These are phyloP conservation scores for Standfussiana lucernea DNA, from an alignment of 2,888 invertebrate genomes.

Conservation along the genomic window DNA sequence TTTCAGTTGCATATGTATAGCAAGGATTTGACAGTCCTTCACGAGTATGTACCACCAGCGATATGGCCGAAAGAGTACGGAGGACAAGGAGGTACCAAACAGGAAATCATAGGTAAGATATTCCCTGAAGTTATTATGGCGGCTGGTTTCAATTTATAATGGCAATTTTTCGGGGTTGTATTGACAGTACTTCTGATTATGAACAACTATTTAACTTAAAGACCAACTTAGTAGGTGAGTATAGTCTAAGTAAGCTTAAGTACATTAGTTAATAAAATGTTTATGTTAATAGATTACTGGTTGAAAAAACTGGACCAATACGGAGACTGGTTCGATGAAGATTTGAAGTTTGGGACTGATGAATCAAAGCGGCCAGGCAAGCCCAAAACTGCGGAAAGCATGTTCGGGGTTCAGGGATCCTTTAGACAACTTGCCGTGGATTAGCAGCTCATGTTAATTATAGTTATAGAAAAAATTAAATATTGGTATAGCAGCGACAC, in stretches of 20 bases:
- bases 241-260: not conserved
- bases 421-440: slow-evolving; percentile 71
- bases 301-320: slow-evolving; percentile 72
- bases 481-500: not conserved
- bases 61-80: slow-evolving; percentile 56
- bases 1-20: slow-evolving; percentile 55
- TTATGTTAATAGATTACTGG: slow-evolving; percentile 53
- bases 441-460: slow-evolving; percentile 66
- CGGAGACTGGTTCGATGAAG: slow-evolving; percentile 85
- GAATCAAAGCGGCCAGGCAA: slow-evolving; percentile 87
- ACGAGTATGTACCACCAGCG: slow-evolving; percentile 45
- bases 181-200: not conserved
- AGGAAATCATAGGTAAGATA: slow-evolving; percentile 54
- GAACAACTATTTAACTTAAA: not conserved
- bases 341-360: slow-evolving; percentile 83
- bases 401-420: slow-evolving; percentile 83
- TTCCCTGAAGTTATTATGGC: not conserved
- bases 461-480: not conserved
- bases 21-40: slow-evolving; percentile 35
- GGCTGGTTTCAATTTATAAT: not conserved
- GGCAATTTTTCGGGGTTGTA: not conserved
- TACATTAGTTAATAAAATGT: not conserved
- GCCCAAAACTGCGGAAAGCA: slow-evolving; percentile 83
- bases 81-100: slow-evolving; percentile 51
- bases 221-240: not conserved